Percentiles rank a stretch among this genome's conserved stretches.
Conservation (phyloP, 1,140 invertebrate species). For the Zophobas atratus region DNA sequence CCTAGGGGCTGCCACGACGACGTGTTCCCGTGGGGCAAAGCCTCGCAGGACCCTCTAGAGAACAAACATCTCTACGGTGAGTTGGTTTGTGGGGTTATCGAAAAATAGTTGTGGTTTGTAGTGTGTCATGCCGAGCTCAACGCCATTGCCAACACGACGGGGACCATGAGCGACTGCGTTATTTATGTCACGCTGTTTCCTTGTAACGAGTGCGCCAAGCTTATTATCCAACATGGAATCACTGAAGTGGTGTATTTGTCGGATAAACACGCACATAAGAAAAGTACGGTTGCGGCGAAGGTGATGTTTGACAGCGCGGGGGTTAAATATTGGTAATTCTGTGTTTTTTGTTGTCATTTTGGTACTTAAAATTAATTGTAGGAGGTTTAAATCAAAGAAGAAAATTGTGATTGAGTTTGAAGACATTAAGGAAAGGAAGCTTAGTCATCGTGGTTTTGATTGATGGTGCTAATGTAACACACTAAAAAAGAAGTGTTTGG, state of each 20-base stretch:
- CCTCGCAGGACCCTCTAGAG: conserved; percentile 71
- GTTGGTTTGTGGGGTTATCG: neutral
- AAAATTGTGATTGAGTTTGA: too few relatives aligned
- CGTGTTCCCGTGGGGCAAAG: conserved; percentile 88
- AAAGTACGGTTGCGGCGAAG: conserved; percentile 80
- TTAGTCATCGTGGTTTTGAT: too few relatives aligned
- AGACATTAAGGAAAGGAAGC: too few relatives aligned
- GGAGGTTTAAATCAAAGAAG: too few relatives aligned
- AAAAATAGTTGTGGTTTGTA: conserved; percentile 69
- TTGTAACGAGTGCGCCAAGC: conserved; percentile 88
- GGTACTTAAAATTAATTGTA: too few relatives aligned
- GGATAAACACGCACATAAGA: conserved; percentile 69
- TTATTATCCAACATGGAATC: conserved; percentile 84
- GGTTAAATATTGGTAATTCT: conserved; percentile 74
- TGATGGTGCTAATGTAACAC: too few relatives aligned
- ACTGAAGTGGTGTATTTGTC: conserved; percentile 71
- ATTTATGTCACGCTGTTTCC: conserved; percentile 83
- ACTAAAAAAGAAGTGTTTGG: too few relatives aligned
- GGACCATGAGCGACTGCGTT: conserved; percentile 75
- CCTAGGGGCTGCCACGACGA: conserved; percentile 91
- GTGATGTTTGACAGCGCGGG: conserved; percentile 85
- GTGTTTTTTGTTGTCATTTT: too few relatives aligned
- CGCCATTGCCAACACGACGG: conserved; percentile 89
- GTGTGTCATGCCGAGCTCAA: conserved; percentile 95
- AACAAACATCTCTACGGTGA: conserved; percentile 90